Evolutionary conservation across 2,797 vertebrate genomes (phyloP), one percentile per base, ranked within the genome.

Genomic region (Huso huso): DNA sequence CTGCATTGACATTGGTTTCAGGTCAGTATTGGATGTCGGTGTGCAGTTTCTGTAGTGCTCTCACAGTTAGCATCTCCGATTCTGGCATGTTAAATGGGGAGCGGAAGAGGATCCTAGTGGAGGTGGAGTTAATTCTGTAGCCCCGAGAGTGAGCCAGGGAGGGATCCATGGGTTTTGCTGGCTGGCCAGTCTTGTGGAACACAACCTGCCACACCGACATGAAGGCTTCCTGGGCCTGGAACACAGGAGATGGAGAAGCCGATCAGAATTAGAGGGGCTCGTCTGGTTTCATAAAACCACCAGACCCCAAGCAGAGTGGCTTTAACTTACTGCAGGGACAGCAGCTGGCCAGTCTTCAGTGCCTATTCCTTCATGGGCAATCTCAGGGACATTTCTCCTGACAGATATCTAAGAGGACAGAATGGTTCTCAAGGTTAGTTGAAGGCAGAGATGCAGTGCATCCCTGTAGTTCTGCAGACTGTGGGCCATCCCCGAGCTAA

Each of bases 101-200:
- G 12, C 79, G 78, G 66, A 89, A 82, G 62, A 72, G 70, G 66
- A 89, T 80, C 10, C 64, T 76, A 6, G 83, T 74, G 67, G 70
- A 73, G 0, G 74, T 81, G 1, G 76, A 71, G 15, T 78, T 83
- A 73, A 89, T 69, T 66, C 77, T 75, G 73, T 84, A 89, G 62
- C 84, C 84, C 65, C 86, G 76, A 52, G 78, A 75, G 57, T 78
- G 71, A n/a, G 81, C 84, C 15, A 86, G 75, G 0, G 62, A 77
- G 66, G 69, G 77, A 1, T 49, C 72, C 64, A 72, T 75, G 66
- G 50, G 66, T 73, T 64, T 80, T 74, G 77, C 81, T 53, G 61
- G 64, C 60, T 59, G 68, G 71, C 72, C 69, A 0, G 71, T 75
- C 71, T 69, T 72, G 69, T 85, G 77, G 78, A 90, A 87, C 75